Percentiles rank a stretch among this genome's conserved stretches.
These are phyloP conservation scores for Sciaenops ocellatus DNA, from an alignment of 2,797 vertebrate species.

Conservation along the genomic window DNA sequence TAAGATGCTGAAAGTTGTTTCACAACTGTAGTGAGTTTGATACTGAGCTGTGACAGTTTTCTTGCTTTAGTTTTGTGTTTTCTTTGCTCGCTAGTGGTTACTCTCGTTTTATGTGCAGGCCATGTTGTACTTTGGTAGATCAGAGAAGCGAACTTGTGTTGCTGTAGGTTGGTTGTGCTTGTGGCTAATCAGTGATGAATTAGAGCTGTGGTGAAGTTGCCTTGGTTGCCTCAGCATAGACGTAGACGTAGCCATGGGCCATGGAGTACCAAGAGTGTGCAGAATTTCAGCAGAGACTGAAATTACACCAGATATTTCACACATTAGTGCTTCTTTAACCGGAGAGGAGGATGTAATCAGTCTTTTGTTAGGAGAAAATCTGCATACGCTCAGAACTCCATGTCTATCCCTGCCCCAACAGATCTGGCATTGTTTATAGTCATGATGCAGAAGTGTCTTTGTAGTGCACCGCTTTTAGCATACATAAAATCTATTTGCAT, in stretches of 20 bases:
- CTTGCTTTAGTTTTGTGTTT: conserved; percentile 29
- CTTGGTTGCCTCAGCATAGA: not conserved
- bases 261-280: conserved; percentile 15
- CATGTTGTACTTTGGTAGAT: conserved; percentile 21
- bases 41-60: not conserved
- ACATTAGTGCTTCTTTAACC: conserved; percentile 9
- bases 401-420: conserved; percentile 17
- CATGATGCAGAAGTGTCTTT: conserved; percentile 20
- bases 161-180: not conserved
- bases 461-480: conserved; percentile 22
- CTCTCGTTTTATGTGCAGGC: not conserved
- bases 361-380: conserved; percentile 36
- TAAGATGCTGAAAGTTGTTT: conserved; percentile 42
- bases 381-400: conserved; percentile 40
- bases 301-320: conserved; percentile 1
- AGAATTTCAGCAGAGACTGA: conserved; percentile 17
- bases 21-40: conserved; percentile 19
- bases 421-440: conserved; percentile 32
- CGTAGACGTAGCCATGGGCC: conserved; percentile 1
- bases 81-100: conserved; percentile 8
- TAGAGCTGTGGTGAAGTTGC: not conserved
- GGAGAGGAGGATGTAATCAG: conserved; percentile 31
- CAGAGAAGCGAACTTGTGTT: not conserved
- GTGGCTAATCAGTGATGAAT: conserved; percentile 9
- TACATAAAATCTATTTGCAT: conserved; percentile 31